Percentiles rank a stretch among this genome's conserved stretches.
These are phyloP conservation scores for Python bivittatus DNA, from an alignment of 2,113 vertebrate species.

Conservation along the genomic window DNA sequence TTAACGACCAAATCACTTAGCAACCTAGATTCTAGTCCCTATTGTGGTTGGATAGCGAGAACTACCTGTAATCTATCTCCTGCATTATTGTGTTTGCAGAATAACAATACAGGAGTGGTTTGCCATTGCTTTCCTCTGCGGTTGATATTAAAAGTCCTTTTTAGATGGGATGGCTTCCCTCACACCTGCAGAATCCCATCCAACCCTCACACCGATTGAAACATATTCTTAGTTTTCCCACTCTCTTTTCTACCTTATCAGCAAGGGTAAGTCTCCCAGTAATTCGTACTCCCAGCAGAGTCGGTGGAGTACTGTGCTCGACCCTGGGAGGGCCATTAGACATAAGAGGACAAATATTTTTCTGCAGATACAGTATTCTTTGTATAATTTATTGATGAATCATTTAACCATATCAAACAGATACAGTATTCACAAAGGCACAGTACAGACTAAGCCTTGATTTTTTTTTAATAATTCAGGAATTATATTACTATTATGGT, in stretches of 20 bases:
- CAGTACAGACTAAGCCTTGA: neutral
- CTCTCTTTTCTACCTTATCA: neutral
- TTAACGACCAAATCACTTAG: too few species aligned
- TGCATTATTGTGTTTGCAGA: neutral
- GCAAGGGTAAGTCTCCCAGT: neutral
- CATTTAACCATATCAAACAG: too few species aligned
- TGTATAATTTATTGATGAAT: too few species aligned
- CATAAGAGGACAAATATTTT: neutral
- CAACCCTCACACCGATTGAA: neutral
- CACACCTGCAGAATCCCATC: neutral
- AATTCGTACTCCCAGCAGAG: neutral
- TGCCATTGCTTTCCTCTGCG: neutral
- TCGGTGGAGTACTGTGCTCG: neutral
- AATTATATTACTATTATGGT: neutral
- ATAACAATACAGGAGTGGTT: neutral
- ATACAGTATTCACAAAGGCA: neutral
- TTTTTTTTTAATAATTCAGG: neutral
- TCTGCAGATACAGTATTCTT: neutral
- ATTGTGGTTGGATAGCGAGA: too few species aligned
- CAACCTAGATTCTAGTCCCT: too few species aligned
- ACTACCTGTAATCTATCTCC: neutral
- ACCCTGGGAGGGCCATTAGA: too few species aligned
- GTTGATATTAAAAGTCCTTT: neutral
- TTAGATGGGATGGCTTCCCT: neutral
- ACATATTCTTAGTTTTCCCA: neutral